phyloP scores from a whole-genome alignment of 1,140 invertebrate genomes.

The Pseudobourletiella spinata region DNA sequence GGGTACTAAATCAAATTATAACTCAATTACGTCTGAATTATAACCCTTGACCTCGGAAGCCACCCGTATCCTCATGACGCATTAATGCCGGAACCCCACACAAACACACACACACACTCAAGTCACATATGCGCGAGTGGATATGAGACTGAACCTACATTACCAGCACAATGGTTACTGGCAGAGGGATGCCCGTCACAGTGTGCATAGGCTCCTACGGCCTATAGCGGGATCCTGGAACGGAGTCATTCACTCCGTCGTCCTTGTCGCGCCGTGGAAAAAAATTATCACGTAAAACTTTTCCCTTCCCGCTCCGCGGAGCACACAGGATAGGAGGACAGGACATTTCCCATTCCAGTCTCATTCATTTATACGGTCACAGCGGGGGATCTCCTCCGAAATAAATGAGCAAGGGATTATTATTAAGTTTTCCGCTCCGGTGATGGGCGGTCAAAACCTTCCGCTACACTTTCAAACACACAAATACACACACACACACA shows the following conservation, averaged over 20 bases:
- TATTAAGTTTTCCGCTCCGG: not conserved
- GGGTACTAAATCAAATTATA: conserved; percentile 29
- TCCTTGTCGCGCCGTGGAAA: too few species aligned
- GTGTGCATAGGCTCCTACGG: not conserved
- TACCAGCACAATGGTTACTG: too few species aligned
- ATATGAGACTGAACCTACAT: not conserved
- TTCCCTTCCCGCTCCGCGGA: too few species aligned
- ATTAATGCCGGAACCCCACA: conserved; percentile 13
- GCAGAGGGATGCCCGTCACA: too few species aligned
- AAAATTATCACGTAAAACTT: not conserved
- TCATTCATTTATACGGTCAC: not conserved
- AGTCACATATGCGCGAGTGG: not conserved
- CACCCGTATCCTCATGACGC: not conserved
- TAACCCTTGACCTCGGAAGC: conserved; percentile 20
- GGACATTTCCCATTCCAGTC: not conserved
- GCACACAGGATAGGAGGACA: too few species aligned
- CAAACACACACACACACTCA: not conserved
- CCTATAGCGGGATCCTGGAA: not conserved
- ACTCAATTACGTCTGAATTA: conserved; percentile 32
- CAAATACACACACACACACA: too few species aligned
- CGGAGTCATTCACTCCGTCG: not conserved
- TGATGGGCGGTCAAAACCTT: too few species aligned
- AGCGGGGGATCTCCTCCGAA: not conserved
- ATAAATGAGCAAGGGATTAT: not conserved
- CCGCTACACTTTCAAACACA: too few species aligned